phyloP scores from a whole-genome alignment of 2,888 invertebrate species.

The Gandaritis pyraliata region DNA sequence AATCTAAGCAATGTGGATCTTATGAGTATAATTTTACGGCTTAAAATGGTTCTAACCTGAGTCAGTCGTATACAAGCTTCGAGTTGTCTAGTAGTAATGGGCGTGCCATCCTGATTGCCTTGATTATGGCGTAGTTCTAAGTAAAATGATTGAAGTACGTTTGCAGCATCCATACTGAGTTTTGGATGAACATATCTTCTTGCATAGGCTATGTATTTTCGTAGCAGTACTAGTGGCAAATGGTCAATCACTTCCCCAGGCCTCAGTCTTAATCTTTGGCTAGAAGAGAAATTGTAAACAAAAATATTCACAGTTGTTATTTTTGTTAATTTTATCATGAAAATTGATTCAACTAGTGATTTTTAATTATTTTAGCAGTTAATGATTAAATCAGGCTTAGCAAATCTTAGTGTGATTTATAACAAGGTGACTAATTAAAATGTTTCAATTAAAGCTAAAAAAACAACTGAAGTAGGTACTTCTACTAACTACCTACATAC shows the following conservation, averaged over 20 bases:
- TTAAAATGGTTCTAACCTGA: constrained; percentile 75
- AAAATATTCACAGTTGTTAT: background rate
- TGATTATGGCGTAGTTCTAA: constrained; percentile 89
- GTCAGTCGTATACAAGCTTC: constrained; percentile 95
- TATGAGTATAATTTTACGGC: background rate
- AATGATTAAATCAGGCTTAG: background rate
- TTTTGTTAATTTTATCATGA: background rate
- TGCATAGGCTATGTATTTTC: constrained; percentile 97
- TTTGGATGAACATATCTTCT: constrained; percentile 93
- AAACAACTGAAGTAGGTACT: too few species aligned
- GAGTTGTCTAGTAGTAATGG: constrained; percentile 94
- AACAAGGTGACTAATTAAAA: background rate
- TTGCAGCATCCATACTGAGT: constrained; percentile 89
- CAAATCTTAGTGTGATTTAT: background rate
- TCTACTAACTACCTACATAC: too few species aligned
- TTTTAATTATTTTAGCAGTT: background rate
- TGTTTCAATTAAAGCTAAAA: background rate
- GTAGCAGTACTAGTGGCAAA: constrained; percentile 89
- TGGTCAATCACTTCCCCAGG: constrained; percentile 87
- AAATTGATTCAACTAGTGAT: constrained; percentile 1
- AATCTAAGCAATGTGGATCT: background rate
- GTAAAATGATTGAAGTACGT: constrained; percentile 91
- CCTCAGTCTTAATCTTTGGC: constrained; percentile 84
- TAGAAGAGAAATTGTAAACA: constrained; percentile 63
- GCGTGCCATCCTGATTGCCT: constrained; percentile 86